Percentiles rank a stretch among this genome's conserved stretches.
Conservation (phyloP, 2,797 vertebrate species). For the Danio jaintianensis region DNA sequence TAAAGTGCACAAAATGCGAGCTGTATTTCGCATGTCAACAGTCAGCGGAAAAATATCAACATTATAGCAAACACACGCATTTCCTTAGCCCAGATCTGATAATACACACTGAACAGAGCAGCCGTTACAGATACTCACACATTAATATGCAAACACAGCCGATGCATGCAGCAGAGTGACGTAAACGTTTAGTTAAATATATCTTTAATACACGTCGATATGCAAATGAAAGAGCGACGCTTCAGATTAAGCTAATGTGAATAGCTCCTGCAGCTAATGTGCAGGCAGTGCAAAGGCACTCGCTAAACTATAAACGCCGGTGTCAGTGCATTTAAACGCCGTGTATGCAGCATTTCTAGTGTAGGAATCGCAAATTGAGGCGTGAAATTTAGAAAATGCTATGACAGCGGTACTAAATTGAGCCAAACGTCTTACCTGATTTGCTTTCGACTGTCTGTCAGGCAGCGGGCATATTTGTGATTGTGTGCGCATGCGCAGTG, state of each 20-base stretch:
- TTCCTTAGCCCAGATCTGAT: neutral
- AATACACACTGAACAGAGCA: neutral
- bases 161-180: neutral
- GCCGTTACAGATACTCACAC: slow-evolving; percentile 5
- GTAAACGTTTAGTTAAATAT: neutral
- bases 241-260: slow-evolving; percentile 17
- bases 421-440: slow-evolving; percentile 36
- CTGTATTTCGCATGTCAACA: neutral
- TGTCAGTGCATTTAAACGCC: slow-evolving; percentile 1
- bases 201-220: neutral
- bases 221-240: neutral
- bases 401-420: neutral
- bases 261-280: slow-evolving; percentile 42
- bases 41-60: neutral
- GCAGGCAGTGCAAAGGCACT: neutral
- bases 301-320: neutral
- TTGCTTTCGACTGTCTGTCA: slow-evolving; percentile 39
- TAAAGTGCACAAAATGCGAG: neutral
- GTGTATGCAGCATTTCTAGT: neutral
- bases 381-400: neutral
- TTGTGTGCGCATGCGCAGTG: slow-evolving; percentile 37
- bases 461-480: slow-evolving; percentile 44
- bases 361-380: neutral
- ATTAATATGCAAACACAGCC: neutral
- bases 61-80: neutral